Conservation (phyloP, 2,888 invertebrate genomes). For the Eupelmus urozonus region DNA sequence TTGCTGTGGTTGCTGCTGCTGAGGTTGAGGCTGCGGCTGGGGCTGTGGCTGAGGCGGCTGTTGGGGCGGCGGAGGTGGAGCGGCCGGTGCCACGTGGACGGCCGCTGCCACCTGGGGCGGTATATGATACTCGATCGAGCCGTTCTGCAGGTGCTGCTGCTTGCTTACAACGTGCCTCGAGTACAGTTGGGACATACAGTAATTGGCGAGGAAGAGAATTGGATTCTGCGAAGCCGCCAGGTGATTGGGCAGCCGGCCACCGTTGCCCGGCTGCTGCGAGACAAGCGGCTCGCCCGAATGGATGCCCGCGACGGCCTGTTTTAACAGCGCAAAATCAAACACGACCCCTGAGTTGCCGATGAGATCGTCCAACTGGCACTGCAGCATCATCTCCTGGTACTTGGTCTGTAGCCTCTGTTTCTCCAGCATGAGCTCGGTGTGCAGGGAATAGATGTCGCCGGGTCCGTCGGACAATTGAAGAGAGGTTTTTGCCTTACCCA, state of each 20-base stretch:
- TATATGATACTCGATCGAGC: constrained; percentile 75
- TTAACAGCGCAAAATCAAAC: constrained; percentile 84
- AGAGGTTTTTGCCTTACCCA: constrained; percentile 81
- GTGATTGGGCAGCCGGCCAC: constrained; percentile 70
- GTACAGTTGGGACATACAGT: constrained; percentile 86
- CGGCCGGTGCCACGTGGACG: constrained; percentile 49
- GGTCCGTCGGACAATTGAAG: constrained; percentile 81
- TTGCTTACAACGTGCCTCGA: constrained; percentile 82
- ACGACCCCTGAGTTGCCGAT: constrained; percentile 83
- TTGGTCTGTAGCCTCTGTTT: constrained; percentile 84
- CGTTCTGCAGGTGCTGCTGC: constrained; percentile 80
- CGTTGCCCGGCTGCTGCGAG: constrained; percentile 69
- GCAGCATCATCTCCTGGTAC: constrained; percentile 85
- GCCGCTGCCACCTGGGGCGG: constrained; percentile 64
- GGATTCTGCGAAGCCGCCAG: constrained; percentile 82
- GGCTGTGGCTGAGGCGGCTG: constrained; percentile 54
- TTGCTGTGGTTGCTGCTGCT: constrained; percentile 68
- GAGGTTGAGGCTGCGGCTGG: constrained; percentile 30
- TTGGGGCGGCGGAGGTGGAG: constrained; percentile 49
- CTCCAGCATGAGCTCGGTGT: constrained; percentile 81
- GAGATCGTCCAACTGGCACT: constrained; percentile 85
- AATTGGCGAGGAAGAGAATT: constrained; percentile 86
- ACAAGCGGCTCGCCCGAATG: constrained; percentile 80
- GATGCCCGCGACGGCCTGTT: constrained; percentile 83
- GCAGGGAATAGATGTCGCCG: constrained; percentile 81